Evolutionary conservation across 2,113 vertebrate genomes (phyloP).

Genomic region (Ammodytes dubius): DNA sequence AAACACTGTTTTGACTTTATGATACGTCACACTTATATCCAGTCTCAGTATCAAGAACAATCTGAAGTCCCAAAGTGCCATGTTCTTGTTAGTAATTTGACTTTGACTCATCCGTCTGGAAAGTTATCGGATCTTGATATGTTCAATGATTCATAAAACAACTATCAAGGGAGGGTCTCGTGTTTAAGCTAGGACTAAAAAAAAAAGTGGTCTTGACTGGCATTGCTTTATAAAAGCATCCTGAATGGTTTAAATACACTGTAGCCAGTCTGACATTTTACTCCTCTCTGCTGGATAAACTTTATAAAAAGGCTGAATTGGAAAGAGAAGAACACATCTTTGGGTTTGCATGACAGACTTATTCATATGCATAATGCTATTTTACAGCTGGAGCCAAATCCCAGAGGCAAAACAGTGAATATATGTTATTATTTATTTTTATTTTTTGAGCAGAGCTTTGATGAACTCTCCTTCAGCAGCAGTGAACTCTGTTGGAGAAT

Average conservation of each 20-base stretch:
- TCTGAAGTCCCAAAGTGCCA: too few relatives aligned
- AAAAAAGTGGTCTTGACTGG: not conserved
- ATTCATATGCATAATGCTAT: constrained; percentile 42
- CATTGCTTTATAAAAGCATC: not conserved
- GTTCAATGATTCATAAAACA: not conserved
- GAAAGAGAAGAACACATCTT: not conserved
- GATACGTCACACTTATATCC: not conserved
- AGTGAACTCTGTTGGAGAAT: constrained; percentile 56
- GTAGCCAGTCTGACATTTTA: not conserved
- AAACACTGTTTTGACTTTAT: not conserved
- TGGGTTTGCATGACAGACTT: not conserved
- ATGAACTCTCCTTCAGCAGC: constrained; percentile 39
- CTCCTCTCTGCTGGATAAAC: not conserved
- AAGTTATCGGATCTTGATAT: not conserved
- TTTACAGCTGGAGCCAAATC: constrained; percentile 38
- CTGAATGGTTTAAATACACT: constrained; percentile 1
- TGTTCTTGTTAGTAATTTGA: not conserved
- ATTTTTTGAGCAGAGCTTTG: constrained; percentile 47
- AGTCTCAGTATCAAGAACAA: not conserved
- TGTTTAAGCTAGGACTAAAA: not conserved
- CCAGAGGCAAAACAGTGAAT: constrained; percentile 37
- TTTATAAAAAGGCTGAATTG: not conserved
- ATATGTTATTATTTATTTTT: constrained; percentile 15
- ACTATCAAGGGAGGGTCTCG: not conserved
- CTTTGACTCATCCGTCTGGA: not conserved